phyloP scores from a whole-genome alignment of 2,888 invertebrate species.

The Leptothorax acervorum region DNA sequence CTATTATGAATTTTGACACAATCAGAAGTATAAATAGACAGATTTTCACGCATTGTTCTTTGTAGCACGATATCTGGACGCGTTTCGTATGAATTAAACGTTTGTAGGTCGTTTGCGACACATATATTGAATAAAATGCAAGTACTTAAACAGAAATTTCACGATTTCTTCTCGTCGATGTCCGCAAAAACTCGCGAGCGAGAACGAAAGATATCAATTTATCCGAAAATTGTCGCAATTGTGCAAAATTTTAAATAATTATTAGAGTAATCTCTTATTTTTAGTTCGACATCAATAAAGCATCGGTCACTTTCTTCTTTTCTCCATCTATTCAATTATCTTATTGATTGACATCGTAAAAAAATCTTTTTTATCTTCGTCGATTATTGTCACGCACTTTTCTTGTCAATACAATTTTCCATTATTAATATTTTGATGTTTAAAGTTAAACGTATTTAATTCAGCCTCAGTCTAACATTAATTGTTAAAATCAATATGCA shows the following conservation, averaged over 20 bases:
- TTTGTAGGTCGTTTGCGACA: not conserved
- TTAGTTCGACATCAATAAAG: not conserved
- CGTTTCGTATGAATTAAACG: not conserved
- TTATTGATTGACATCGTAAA: not conserved
- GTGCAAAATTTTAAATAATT: conserved; percentile 9
- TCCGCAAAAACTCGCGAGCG: not conserved
- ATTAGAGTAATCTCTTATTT: not conserved
- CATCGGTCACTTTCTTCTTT: not conserved
- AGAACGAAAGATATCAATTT: not conserved
- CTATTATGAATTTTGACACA: not conserved
- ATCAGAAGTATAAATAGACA: not conserved
- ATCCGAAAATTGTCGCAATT: not conserved
- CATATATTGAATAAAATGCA: not conserved
- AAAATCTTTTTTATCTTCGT: not conserved
- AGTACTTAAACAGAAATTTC: not conserved
- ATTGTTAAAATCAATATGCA: not conserved
- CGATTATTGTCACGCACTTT: not conserved
- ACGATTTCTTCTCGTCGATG: not conserved
- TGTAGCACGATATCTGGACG: not conserved
- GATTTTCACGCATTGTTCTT: not conserved
- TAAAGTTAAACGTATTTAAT: not conserved
- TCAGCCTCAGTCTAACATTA: not conserved
- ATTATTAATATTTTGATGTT: not conserved
- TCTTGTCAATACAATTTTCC: not conserved
- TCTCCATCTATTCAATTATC: not conserved